phyloP scores from a whole-genome alignment of 2,113 vertebrate species.

The Terrapene triunguis region DNA sequence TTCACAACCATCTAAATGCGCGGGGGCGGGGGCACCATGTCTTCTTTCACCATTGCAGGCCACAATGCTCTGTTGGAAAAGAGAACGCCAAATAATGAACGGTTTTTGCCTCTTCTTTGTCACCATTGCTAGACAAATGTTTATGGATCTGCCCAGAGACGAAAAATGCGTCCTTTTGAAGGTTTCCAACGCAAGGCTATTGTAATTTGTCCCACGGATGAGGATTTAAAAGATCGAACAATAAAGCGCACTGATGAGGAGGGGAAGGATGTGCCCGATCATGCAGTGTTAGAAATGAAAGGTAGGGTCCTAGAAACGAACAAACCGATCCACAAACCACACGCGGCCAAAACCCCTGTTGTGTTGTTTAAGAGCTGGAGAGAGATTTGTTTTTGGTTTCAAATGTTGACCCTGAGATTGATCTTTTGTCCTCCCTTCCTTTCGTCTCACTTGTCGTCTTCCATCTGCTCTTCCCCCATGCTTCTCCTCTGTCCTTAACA shows the following conservation, averaged over 20 bases:
- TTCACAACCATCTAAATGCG: background rate
- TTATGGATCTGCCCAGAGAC: conserved; percentile 96
- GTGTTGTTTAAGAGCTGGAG: background rate
- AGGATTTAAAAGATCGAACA: conserved; percentile 94
- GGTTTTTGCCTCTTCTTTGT: conserved; percentile 87
- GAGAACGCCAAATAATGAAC: conserved; percentile 80
- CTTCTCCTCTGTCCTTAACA: background rate
- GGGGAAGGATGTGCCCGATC: conserved; percentile 96
- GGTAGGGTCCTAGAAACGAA: conserved; percentile 82
- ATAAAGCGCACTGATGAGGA: conserved; percentile 95
- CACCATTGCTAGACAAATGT: conserved; percentile 93
- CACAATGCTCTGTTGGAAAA: conserved; percentile 79
- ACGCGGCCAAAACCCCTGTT: background rate
- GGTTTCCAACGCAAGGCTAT: conserved; percentile 97
- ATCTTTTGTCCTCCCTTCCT: background rate
- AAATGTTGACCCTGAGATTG: background rate
- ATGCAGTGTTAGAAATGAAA: conserved; percentile 98
- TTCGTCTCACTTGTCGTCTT: conserved; percentile 17
- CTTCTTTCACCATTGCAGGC: conserved; percentile 80
- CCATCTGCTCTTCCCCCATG: background rate
- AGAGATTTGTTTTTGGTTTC: background rate
- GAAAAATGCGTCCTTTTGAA: conserved; percentile 99
- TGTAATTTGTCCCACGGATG: conserved; percentile 96
- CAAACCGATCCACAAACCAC: conserved; percentile 55
- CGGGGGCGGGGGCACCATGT: background rate